Evolutionary conservation across 1,140 invertebrate species (phyloP).

Genomic region (Eumaeus atala): DNA sequence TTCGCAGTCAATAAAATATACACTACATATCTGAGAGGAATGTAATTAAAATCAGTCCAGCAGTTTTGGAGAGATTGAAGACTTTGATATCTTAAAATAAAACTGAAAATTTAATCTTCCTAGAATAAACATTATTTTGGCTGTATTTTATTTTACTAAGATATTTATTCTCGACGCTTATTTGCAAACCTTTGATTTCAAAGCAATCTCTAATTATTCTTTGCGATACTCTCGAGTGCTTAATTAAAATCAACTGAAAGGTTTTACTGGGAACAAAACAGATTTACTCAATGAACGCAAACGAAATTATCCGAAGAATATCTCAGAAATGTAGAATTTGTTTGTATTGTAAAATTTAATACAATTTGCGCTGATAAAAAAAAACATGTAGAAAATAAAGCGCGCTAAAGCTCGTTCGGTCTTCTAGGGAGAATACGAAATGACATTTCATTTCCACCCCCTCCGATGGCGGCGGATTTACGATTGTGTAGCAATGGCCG

Average conservation of each 20-base stretch:
- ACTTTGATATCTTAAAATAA: too few species aligned
- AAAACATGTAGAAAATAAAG: neutral
- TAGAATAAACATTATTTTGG: neutral
- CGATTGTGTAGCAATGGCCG: slow-evolving; percentile 37
- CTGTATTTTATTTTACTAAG: neutral
- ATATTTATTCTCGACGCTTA: neutral
- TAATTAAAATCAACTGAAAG: neutral
- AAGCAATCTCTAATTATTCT: neutral
- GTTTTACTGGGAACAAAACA: neutral
- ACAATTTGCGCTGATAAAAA: slow-evolving; percentile 5
- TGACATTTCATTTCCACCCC: slow-evolving; percentile 17
- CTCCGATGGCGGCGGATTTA: slow-evolving; percentile 35
- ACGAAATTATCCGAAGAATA: neutral
- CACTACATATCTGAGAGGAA: too few species aligned
- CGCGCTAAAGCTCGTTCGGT: slow-evolving; percentile 5
- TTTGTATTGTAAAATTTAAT: neutral
- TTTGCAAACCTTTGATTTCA: slow-evolving; percentile 3
- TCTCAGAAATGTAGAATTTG: neutral
- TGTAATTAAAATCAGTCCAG: too few species aligned
- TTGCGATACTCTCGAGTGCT: slow-evolving; percentile 1
- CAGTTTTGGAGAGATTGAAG: too few species aligned
- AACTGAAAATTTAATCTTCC: too few species aligned
- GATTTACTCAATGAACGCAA: slow-evolving; percentile 7
- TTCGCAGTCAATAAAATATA: too few species aligned
- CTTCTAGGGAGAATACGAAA: slow-evolving; percentile 23